Conservation (phyloP, 2,888 invertebrate species). For the Mythimna albipuncta region DNA sequence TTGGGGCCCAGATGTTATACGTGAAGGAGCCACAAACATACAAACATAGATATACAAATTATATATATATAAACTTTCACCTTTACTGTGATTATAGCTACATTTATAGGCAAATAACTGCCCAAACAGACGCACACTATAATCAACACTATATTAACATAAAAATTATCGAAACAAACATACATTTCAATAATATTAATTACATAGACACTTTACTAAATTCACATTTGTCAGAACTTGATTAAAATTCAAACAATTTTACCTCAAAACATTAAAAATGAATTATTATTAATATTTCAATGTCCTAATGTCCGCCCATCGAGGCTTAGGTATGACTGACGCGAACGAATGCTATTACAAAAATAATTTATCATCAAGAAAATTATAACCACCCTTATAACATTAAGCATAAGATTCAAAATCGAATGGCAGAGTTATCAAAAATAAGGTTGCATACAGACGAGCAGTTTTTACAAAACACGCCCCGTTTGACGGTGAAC, state of each 20-base stretch:
- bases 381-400: background rate
- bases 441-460: conserved; percentile 61
- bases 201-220: conserved; percentile 50
- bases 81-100: background rate
- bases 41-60: too few relatives aligned
- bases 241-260: conserved; percentile 66
- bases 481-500: conserved; percentile 75
- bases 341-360: conserved; percentile 70
- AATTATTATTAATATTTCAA: conserved; percentile 70
- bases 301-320: conserved; percentile 77
- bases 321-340: conserved; percentile 77
- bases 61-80: too few relatives aligned
- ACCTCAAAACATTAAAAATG: conserved; percentile 64
- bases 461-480: conserved; percentile 70
- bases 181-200: conserved; percentile 52
- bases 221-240: conserved; percentile 56
- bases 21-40: too few relatives aligned
- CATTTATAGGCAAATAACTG: conserved; percentile 19
- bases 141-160: conserved; percentile 55
- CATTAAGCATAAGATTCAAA: rapidly evolving
- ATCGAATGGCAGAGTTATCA: background rate
- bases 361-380: conserved; percentile 33
- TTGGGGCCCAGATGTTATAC: too few relatives aligned
- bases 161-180: conserved; percentile 49
- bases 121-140: conserved; percentile 13